Percentiles rank a stretch among this genome's conserved stretches.
These are phyloP conservation scores for Auanema sp. DNA, from an alignment of 2,888 invertebrate species.

Conservation along the genomic window DNA sequence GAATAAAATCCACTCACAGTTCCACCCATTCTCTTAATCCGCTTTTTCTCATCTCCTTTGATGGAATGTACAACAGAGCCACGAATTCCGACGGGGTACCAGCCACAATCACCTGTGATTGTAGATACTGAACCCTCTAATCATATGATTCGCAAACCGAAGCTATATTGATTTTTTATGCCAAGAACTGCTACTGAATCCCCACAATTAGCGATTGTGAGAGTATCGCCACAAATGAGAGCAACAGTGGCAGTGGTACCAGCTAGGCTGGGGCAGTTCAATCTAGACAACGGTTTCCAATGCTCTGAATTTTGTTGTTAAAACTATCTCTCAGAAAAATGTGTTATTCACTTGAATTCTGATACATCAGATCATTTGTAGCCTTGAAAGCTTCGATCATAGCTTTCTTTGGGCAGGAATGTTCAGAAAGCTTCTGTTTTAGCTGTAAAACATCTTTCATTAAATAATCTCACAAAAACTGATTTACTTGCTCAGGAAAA, in stretches of 20 bases:
- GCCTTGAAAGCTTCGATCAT: neutral
- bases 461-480: neutral
- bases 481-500: neutral
- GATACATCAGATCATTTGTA: neutral
- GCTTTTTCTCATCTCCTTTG: neutral
- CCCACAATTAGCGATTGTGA: neutral
- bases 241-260: neutral
- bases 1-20: neutral
- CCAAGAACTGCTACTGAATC: conserved; percentile 1
- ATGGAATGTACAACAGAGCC: neutral
- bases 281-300: neutral
- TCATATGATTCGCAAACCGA: too few relatives aligned
- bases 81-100: conserved; percentile 1
- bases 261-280: neutral
- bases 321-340: neutral
- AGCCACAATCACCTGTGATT: neutral
- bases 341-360: neutral
- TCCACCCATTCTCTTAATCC: neutral
- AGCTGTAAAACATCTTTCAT: neutral
- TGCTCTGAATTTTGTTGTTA: neutral
- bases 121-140: too few relatives aligned
- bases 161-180: neutral
- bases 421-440: neutral
- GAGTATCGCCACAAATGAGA: neutral
- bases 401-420: neutral